Evolutionary conservation across 2,888 invertebrate genomes (phyloP), one percentile per base, ranked within the genome.

Genomic region (Oxytorus armatus): DNA sequence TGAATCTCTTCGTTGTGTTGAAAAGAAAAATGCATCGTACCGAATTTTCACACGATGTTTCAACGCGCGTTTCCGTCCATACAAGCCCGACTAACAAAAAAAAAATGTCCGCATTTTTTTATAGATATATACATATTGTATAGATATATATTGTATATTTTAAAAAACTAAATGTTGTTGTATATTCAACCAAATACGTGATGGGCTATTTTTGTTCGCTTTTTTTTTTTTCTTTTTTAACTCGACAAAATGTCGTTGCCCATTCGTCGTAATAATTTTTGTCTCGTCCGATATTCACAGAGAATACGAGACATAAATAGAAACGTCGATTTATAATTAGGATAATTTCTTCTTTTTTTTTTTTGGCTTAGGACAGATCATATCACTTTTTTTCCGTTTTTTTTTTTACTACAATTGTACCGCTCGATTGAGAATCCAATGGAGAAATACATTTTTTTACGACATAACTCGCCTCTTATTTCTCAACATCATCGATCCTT

Each of bases 21-120:
- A 44, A 57, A 75, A 70, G 68, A 70, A 79, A 74, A 59, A 63
- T 49, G 36, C 57, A 55, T 75, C 69, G 55, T n/a, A n/a, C 55
- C n/a, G 36, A 21, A 18, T 18, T 69, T 65, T 47, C 51, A 36
- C 7, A 55, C 77, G 73, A 69, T 79, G 75, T 53, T 5, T 79
- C 81, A 84, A 77, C 85, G 83, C 83, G 79, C 77, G 65, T 86
- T 86, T 89, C 88, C 88, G 88, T 89, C 88, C 88, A 88, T 86
- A 51, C 63, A 68, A 82, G 75, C 79, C 75, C 66, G 84, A 79
- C 74, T 85, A 82, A 81, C 53, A 75, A 75, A 77, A 23, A 76
- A 68, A 74, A 73, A 66, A 55, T 73, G 69, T 65, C 65, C 63
- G 59, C 73, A 79, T 78, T 82, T 78, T 75, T 73, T 55, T 57